phyloP scores from a whole-genome alignment of 2,797 vertebrate genomes.

The Bradypodion pumilum region DNA sequence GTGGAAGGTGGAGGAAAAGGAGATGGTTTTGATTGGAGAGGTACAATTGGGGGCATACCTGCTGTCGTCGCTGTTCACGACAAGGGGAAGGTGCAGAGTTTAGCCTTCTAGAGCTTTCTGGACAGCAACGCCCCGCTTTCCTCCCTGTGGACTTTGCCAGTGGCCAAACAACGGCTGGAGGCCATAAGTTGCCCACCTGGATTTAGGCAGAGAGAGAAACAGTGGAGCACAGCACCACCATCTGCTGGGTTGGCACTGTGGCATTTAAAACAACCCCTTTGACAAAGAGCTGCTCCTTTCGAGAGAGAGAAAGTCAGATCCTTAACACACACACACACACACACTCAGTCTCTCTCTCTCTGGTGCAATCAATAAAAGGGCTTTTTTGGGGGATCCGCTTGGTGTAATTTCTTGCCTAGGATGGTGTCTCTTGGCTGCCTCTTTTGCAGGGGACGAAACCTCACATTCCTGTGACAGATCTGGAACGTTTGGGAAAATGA shows the following conservation, averaged over 20 bases:
- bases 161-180: background rate
- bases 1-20: background rate
- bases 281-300: background rate
- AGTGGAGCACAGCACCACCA: background rate
- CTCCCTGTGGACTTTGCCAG: background rate
- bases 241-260: background rate
- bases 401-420: background rate
- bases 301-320: background rate
- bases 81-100: too few relatives aligned
- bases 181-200: background rate
- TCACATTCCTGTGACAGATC: background rate
- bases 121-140: too few relatives aligned
- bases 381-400: background rate
- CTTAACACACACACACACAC: background rate
- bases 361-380: conserved; percentile 7
- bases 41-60: background rate
- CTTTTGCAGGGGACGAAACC: background rate
- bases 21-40: background rate
- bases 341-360: too few relatives aligned
- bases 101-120: too few relatives aligned
- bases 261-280: background rate
- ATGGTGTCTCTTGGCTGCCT: background rate
- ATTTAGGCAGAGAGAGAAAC: too few relatives aligned
- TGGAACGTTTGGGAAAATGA: background rate
- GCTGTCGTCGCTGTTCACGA: background rate